Evolutionary conservation across 2,113 vertebrate genomes (phyloP), one percentile per base, ranked within the genome.

Genomic region (Colius striatus): DNA sequence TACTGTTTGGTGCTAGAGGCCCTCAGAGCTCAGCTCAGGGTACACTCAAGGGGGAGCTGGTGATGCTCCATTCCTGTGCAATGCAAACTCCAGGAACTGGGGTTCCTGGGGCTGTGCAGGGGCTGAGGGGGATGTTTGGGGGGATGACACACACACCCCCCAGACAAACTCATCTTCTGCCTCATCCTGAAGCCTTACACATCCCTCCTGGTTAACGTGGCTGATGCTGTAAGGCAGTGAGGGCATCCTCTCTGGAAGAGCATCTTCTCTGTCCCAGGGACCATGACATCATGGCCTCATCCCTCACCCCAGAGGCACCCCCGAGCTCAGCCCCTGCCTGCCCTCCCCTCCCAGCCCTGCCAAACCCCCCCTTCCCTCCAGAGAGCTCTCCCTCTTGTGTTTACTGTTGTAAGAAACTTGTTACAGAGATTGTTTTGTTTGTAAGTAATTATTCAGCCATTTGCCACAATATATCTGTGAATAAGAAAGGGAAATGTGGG

Each of bases 401-500:
- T 96, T 93, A 90, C 94, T 89, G 89, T 76, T 84, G 93, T 94
- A 90, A 78, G 78, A 83, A 94, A 84, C 72, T 92, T 54, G 92
- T 90, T 79, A 20, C 71, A 65, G 60, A 79, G 61, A 89, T 87
- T 57, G 66, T 87, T 97, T 75, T 62, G 95, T 94, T 96, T 98
- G 96, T 97, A 95, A 97, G 96, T 95, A 96, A 96, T 97, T 94
- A 83, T 96, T 97, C 97, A 83, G 92, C 96, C 85, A 45, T 66
- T 95, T 92, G 94, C 96, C 95, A 94, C 88, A 5, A 87, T 89
- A 85, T 96, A 90, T 97, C 97, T 98, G 97, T 98, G 98, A 97
- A 98, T 97, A 95, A 95, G 89, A 95, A 96, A 92, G 95, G 94
- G 95, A 96, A 96, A 87, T 84, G 50, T 79, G 87, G 54, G 29